Evolutionary conservation across 1,140 invertebrate genomes (phyloP), one percentile per base, ranked within the genome.

Genomic region (Anadara kagoshimensis): DNA sequence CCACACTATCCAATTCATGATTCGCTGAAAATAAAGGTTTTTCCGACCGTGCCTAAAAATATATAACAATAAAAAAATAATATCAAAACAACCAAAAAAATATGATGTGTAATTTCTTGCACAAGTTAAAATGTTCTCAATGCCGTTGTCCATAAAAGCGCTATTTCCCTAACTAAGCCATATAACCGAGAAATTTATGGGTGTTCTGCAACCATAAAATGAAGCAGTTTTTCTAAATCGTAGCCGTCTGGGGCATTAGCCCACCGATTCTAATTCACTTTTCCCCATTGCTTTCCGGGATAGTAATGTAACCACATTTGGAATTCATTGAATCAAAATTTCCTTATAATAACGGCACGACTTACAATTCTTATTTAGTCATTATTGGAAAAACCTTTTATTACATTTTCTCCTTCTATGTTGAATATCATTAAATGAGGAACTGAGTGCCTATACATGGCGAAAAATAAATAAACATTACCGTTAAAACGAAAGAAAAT

Each of bases 1-100:
- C 88, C 86, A 90, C 81, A 76, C 87, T 89, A 75, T 90, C 89
- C 64, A 90, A 75, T 76, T 89, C 88, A 67, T 88, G 87, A 82
- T 90, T 90, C 61, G 89, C 83, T 64, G 88, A 88, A 76, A 89
- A 89, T 61, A 88, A 83, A 22, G 86, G 87, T 73, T 88, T 89
- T 70, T 89, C 87, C 61, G 86, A 85, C 56, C 87, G 80, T 63
- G 87, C 86, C 88, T 89, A 79, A 47, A 56, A 72, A 73, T 75
- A 75, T 69, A 71, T 51, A 36, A 65, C 20, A 49, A 69, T 73
- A 56, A 56, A 26, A 68, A 53, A 67, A 58, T 69, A 57, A 69
- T 67, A 18, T 49, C 45, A 18, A 4, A 51, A 3, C 16, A 51
- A 51, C 49, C 2, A 10, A 51, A 51, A 51, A 18, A 51, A 51